These are phyloP conservation scores for Drosophila paracracens DNA, from an alignment of 2,888 invertebrate species.

Conservation along the genomic window DNA sequence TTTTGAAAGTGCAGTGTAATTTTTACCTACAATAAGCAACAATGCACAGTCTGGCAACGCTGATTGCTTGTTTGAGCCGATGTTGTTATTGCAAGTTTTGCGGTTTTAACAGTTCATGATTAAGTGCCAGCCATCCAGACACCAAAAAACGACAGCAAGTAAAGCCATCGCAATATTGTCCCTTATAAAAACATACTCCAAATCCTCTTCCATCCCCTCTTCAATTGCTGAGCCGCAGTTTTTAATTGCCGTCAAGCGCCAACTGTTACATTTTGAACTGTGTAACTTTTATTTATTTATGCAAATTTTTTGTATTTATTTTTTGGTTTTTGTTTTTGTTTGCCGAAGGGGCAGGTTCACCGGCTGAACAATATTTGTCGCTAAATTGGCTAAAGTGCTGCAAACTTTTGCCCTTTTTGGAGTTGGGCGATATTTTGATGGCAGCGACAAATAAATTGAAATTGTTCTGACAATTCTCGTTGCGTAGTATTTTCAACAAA, in stretches of 20 bases:
- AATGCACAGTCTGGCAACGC: background rate
- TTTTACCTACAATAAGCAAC: background rate
- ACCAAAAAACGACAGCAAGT: slow-evolving; percentile 45
- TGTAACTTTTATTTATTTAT: slow-evolving; percentile 78
- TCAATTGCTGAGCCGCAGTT: slow-evolving; percentile 13
- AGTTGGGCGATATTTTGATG: slow-evolving; percentile 47
- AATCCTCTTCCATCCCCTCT: slow-evolving; percentile 12
- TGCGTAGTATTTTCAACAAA: slow-evolving; percentile 39
- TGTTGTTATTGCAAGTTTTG: slow-evolving; percentile 47
- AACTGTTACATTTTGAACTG: slow-evolving; percentile 70
- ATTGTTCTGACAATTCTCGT: slow-evolving; percentile 69
- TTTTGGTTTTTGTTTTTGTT: background rate
- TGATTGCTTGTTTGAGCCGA: background rate
- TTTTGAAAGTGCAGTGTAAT: background rate
- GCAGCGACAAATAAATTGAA: slow-evolving; percentile 64
- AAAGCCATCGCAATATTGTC: slow-evolving; percentile 13
- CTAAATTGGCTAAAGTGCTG: slow-evolving; percentile 66
- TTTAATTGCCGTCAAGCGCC: slow-evolving; percentile 76
- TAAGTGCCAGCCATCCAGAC: slow-evolving; percentile 63
- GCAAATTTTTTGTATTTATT: slow-evolving; percentile 59
- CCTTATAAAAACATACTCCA: slow-evolving; percentile 25
- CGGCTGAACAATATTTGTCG: slow-evolving; percentile 60
- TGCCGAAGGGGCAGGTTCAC: background rate
- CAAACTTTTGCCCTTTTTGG: slow-evolving; percentile 51
- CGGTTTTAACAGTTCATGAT: slow-evolving; percentile 73